Evolutionary conservation across 2,888 invertebrate genomes (phyloP).

Genomic region (Microctonus brassicae): DNA sequence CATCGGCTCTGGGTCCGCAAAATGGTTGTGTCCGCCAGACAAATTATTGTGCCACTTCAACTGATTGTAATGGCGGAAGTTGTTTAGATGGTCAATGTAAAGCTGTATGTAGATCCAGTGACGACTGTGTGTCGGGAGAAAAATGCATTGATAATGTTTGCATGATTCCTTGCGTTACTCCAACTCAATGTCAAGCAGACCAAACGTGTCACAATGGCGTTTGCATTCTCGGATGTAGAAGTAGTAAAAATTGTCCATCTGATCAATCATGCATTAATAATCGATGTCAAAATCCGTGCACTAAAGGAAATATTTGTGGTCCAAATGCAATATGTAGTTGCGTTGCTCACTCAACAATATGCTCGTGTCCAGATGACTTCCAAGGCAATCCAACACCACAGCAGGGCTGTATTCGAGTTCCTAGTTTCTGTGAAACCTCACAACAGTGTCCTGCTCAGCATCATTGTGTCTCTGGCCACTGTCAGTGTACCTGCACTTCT

Average conservation of each 20-base stretch:
- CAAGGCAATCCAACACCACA: slow-evolving; percentile 89
- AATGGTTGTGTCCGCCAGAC: slow-evolving; percentile 82
- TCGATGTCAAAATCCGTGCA: slow-evolving; percentile 88
- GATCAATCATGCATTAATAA: slow-evolving; percentile 87
- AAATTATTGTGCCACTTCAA: slow-evolving; percentile 77
- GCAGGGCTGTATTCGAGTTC: slow-evolving; percentile 89
- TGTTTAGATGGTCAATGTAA: slow-evolving; percentile 89
- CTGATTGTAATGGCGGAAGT: slow-evolving; percentile 83
- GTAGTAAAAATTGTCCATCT: slow-evolving; percentile 83
- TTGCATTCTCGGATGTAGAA: slow-evolving; percentile 87
- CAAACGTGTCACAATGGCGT: slow-evolving; percentile 86
- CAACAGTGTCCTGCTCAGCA: slow-evolving; percentile 83
- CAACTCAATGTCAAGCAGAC: slow-evolving; percentile 83
- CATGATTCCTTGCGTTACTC: slow-evolving; percentile 82
- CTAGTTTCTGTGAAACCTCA: slow-evolving; percentile 77
- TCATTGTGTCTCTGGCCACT: slow-evolving; percentile 83
- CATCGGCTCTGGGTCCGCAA: slow-evolving; percentile 74
- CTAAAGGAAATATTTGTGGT: slow-evolving; percentile 82
- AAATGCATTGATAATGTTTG: slow-evolving; percentile 85
- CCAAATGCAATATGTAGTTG: slow-evolving; percentile 87
- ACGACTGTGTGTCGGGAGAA: slow-evolving; percentile 86
- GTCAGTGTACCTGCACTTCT: slow-evolving; percentile 83
- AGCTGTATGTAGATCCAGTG: slow-evolving; percentile 81
- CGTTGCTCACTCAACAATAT: slow-evolving; percentile 81
- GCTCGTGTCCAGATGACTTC: slow-evolving; percentile 87